A percentile compares a stretch with the other conserved stretches of the same genome.
Evolutionary conservation across 2,797 vertebrate genomes (phyloP).

Genomic region (Monodelphis domestica): DNA sequence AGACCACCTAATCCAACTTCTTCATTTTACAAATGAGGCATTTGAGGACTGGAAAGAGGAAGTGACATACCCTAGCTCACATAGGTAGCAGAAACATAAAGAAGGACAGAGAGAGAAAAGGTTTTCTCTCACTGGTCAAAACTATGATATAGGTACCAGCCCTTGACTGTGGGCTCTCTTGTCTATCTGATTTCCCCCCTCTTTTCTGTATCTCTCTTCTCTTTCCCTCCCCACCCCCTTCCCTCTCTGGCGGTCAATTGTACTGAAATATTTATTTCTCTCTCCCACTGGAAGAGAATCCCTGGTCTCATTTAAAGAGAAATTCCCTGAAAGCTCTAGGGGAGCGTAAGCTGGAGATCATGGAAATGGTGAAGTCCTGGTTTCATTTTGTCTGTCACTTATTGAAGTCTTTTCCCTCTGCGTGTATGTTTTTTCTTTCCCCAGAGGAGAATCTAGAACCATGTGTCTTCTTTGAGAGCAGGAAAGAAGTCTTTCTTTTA

Average conservation of each 20-base stretch:
- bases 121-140: no score
- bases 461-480: background rate
- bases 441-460: background rate
- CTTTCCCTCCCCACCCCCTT: background rate
- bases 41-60: background rate
- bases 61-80: background rate
- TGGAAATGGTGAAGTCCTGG: background rate
- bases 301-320: background rate
- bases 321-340: background rate
- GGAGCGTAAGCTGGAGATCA: background rate
- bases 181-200: background rate
- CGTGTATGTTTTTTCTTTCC: no score
- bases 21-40: background rate
- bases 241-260: no score
- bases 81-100: background rate
- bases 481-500: background rate
- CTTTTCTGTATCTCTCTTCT: no score
- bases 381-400: background rate
- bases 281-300: background rate
- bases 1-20: background rate
- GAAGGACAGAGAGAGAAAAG: no score
- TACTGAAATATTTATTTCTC: background rate
- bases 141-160: background rate
- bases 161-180: background rate
- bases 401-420: background rate